Evolutionary conservation across 2,797 vertebrate species (phyloP), one percentile per base, ranked within the genome.

Genomic region (Mastacembelus armatus): DNA sequence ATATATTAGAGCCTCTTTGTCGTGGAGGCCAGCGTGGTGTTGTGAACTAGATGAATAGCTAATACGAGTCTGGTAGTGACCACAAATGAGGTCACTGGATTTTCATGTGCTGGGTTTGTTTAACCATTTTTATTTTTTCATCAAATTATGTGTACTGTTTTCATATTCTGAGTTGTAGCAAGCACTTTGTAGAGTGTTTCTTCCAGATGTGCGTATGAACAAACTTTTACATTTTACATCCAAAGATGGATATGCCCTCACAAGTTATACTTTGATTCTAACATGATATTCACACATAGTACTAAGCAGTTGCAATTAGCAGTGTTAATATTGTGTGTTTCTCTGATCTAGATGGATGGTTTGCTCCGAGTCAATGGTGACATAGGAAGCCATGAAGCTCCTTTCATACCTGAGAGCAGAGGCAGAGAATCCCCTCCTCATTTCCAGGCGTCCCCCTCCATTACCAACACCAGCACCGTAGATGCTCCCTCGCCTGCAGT

Each of bases 361-460:
- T 94, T 94, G 80, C 79, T 93, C 71, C 92, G 90, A 63, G 58
- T 97, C 82, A 98, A 97, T 29, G 96, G 96, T 63, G 95, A 89
- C 29, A 2, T 69, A 2, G 74, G 66, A 61, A 45, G 60, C 0
- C 65, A 92, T 10, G 67, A 82, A 1, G 30, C 84, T 73, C 92
- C 91, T 12, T 55, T 61, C 36, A 61, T 78, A 2, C 74, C 83
- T 0, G 75, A 84, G 3, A 80, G 80, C 43, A 74, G 38, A 38
- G 86, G 74, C 43, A 66, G 82, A 10, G 85, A 86, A 3, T 87
- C 87, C 19, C 85, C 87, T 48, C 66, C 75, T 1, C 36, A n/a
- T n/a, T 92, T 93, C 71, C 64, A 91, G 66, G 81, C 92, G 0
- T 92, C 81, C 9, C 56, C 82, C 26, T 78, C 81, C 3, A 33